Percentiles rank a stretch among this genome's conserved stretches.
These are phyloP conservation scores for Dasysyrphus tricinctus DNA, from an alignment of 2,888 invertebrate genomes.

Conservation along the genomic window DNA sequence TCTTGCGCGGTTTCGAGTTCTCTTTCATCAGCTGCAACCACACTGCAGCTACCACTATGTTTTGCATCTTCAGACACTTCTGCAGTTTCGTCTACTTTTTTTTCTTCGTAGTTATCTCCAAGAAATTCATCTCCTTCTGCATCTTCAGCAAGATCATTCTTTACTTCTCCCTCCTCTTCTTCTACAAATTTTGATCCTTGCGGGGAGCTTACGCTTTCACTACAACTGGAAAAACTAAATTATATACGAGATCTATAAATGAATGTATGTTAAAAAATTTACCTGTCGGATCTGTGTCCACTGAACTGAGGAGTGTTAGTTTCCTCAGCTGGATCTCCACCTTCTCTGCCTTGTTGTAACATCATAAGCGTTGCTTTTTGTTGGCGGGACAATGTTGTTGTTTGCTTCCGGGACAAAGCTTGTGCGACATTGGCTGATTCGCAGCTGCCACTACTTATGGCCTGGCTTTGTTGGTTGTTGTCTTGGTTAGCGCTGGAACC, in stretches of 20 bases:
- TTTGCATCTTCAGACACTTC: constrained; percentile 56
- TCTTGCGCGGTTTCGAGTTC: constrained; percentile 54
- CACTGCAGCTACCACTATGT: constrained; percentile 35
- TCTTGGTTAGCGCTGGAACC: constrained; percentile 80
- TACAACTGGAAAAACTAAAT: constrained; percentile 83
- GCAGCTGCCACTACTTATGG: constrained; percentile 91
- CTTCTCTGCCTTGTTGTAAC: constrained; percentile 78
- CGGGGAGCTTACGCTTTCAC: constrained; percentile 89
- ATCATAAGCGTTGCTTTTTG: constrained; percentile 80
- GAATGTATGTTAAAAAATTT: constrained; percentile 32
- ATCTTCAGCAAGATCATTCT: constrained; percentile 83
- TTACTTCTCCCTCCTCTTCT: constrained; percentile 81
- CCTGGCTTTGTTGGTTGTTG: constrained; percentile 86
- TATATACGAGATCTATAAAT: background rate
- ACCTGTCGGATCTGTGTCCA: constrained; percentile 80
- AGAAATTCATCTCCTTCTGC: constrained; percentile 81
- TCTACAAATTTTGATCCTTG: constrained; percentile 88
- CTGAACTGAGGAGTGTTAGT: constrained; percentile 92
- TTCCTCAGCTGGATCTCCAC: constrained; percentile 85
- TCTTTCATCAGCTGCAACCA: constrained; percentile 47
- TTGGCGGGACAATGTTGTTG: constrained; percentile 79
- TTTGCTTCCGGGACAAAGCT: constrained; percentile 80
- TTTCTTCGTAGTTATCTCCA: constrained; percentile 52
- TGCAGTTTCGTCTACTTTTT: constrained; percentile 51
- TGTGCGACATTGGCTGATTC: constrained; percentile 83